Evolutionary conservation across 2,888 invertebrate genomes (phyloP).

Genomic region (Pseudanteris insignis): DNA sequence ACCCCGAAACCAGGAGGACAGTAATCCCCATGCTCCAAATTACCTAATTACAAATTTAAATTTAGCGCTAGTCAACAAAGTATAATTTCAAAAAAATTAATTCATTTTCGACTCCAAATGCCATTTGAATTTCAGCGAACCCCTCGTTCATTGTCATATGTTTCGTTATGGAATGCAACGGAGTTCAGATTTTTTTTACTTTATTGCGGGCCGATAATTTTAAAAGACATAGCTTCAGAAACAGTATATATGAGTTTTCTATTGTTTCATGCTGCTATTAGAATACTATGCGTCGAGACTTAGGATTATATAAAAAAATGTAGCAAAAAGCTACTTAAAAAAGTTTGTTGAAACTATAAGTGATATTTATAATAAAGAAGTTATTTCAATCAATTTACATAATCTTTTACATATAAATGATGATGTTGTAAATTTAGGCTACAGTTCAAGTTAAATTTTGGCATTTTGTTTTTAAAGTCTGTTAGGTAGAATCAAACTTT

Average conservation of each 20-base stretch:
- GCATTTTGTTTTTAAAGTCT: constrained; percentile 2
- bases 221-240: not conserved
- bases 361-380: too few relatives aligned
- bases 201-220: constrained; percentile 2
- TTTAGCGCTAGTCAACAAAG: too few relatives aligned
- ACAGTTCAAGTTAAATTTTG: not conserved
- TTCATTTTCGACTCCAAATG: not conserved
- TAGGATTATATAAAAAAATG: not conserved
- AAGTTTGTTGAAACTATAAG: constrained; percentile 3
- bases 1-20: too few relatives aligned
- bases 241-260: not conserved
- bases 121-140: constrained; percentile 1
- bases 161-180: not conserved
- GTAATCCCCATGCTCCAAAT: too few relatives aligned
- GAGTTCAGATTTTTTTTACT: constrained; percentile 4
- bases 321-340: not conserved
- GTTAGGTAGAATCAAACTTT: not conserved
- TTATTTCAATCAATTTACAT: too few relatives aligned
- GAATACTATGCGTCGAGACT: not conserved
- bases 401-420: constrained; percentile 4
- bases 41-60: too few relatives aligned
- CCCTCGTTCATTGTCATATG: not conserved
- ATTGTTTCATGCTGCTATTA: constrained; percentile 1
- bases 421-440: constrained; percentile 1
- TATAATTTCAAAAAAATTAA: not conserved